Percentiles rank a stretch among this genome's conserved stretches.
Evolutionary conservation across 2,113 vertebrate genomes (phyloP).

Genomic region (Xiphophorus couchianus): DNA sequence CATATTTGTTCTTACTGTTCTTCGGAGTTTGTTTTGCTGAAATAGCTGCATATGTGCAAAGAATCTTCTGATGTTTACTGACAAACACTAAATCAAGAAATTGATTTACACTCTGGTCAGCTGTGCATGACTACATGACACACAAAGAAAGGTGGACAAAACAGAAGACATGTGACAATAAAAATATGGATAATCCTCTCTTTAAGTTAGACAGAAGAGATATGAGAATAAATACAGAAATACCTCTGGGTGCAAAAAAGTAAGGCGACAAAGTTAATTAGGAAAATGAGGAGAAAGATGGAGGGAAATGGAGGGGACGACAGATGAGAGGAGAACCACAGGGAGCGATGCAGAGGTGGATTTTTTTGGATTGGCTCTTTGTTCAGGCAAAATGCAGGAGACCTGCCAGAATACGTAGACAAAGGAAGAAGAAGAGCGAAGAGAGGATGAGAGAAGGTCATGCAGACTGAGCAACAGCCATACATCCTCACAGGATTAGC

Average conservation of each 20-base stretch:
- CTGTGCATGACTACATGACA: slow-evolving; percentile 34
- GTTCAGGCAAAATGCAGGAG: slow-evolving; percentile 53
- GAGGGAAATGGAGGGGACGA: slow-evolving; percentile 19
- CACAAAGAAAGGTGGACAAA: slow-evolving; percentile 2
- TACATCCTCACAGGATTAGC: slow-evolving; percentile 15
- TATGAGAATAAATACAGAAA: slow-evolving; percentile 8
- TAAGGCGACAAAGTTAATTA: slow-evolving; percentile 17
- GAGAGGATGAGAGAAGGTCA: slow-evolving; percentile 61
- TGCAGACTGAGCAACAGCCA: slow-evolving; percentile 21
- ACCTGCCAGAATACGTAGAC: slow-evolving; percentile 48
- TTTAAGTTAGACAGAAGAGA: slow-evolving; percentile 15
- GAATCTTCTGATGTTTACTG: slow-evolving; percentile 26
- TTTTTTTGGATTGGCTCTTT: slow-evolving; percentile 49
- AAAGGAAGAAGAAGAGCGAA: slow-evolving; percentile 40
- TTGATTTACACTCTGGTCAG: slow-evolving; percentile 42
- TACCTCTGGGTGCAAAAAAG: slow-evolving; percentile 17
- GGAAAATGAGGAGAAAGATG: slow-evolving; percentile 21
- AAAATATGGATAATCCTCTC: background rate
- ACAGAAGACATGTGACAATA: background rate
- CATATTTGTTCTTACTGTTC: background rate
- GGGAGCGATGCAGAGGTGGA: slow-evolving; percentile 38
- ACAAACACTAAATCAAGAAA: slow-evolving; percentile 15
- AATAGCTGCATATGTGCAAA: slow-evolving; percentile 9
- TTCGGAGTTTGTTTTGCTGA: slow-evolving; percentile 9
- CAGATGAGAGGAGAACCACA: slow-evolving; percentile 38